These are phyloP conservation scores for Choloepus hoffmanni DNA, from an alignment of 2,113 vertebrate species.

Conservation along the genomic window DNA sequence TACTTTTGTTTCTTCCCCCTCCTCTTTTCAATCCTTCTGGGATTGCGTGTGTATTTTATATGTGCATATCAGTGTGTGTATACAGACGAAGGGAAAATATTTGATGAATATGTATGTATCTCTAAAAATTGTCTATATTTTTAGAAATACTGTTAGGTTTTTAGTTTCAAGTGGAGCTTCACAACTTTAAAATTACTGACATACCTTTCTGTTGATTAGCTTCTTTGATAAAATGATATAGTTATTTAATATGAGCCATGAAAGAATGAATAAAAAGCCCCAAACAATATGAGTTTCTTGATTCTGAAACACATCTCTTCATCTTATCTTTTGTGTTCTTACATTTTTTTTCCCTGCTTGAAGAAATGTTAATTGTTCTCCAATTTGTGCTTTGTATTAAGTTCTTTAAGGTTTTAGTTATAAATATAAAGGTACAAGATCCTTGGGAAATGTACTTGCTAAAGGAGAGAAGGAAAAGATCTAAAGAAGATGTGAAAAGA, in stretches of 20 bases:
- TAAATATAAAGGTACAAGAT: not conserved
- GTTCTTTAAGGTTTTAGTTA: conserved; percentile 18
- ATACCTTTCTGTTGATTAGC: not conserved
- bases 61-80: accelerated
- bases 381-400: conserved; percentile 5
- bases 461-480: not conserved
- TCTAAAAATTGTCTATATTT: not conserved
- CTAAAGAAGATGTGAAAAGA: not conserved
- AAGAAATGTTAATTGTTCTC: not conserved
- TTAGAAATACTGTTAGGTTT: conserved; percentile 45
- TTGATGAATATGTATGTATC: not conserved
- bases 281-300: not conserved
- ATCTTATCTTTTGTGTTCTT: conserved; percentile 4
- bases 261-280: not conserved
- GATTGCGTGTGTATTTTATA: not conserved
- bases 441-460: conserved; percentile 15
- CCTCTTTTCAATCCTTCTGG: not conserved
- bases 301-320: not conserved
- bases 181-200: conserved; percentile 10
- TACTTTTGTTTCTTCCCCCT: not conserved
- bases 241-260: conserved; percentile 1
- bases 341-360: not conserved
- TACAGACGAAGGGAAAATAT: not conserved
- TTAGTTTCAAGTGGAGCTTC: conserved; percentile 12
- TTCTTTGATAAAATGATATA: not conserved